Evolutionary conservation across 2,113 vertebrate species (phyloP), one percentile per base, ranked within the genome.

Genomic region (Poicephalus gulielmi): DNA sequence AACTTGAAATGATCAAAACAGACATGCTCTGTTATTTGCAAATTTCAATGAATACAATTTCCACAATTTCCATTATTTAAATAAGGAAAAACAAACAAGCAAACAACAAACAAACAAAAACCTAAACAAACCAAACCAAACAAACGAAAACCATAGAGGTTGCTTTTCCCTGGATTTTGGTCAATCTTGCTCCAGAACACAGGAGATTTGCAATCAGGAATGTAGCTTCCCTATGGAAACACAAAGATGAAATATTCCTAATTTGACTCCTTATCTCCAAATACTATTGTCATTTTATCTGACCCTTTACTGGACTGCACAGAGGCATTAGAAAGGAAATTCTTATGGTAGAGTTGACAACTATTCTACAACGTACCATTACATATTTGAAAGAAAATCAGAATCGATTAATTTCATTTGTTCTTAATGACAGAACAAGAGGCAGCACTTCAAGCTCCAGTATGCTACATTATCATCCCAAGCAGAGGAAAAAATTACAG

Each of bases 391-490:
- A 92, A 85, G 52, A 91, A 70, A 95, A 88, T 90, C 83, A 88
- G 62, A 83, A 84, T 49, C 43, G 60, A 96, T 91, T 90, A 93
- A 89, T 91, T 85, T 91, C 62, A 92, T 94, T 96, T 90, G 73
- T 82, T 90, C 71, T 91, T 96, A 84, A 88, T 77, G 49, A 90
- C 66, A 93, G 90, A 95, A 92, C 78, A 94, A 94, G 79, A 88
- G 35, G 59, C 43, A 95, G 83, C 64, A 81, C 64, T 90, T 92
- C 80, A 85, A 95, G 83, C 35, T 86, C 71, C 41, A 81, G 52
- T n/a, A 87, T 63, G 35, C 23, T 64, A 89, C 85, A 88, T 92
- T 95, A 97, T n/a, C 43, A 3, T 20, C 73, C 68, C 75, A 70
- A 94, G 24, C 33, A 90, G 74, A 90, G 63, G 67, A 84, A 86